Conservation (phyloP, 2,888 invertebrate species). For the Ectemnius continuus region DNA sequence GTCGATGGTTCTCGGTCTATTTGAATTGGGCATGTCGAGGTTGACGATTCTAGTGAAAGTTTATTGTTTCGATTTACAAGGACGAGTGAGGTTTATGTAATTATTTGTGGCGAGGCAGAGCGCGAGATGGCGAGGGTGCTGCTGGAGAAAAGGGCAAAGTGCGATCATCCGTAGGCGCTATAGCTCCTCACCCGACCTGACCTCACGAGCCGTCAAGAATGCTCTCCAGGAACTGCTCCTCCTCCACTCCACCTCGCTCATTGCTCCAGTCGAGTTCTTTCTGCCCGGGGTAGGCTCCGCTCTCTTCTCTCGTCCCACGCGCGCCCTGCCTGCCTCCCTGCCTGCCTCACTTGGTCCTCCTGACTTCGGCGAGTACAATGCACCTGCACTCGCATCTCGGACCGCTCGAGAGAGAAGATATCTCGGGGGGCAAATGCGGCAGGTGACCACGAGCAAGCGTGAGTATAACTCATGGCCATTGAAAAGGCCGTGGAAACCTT, state of each 20-base stretch:
- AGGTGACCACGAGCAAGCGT: conserved; percentile 57
- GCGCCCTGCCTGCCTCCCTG: background rate
- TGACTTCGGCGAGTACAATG: conserved; percentile 47
- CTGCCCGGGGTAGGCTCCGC: conserved; percentile 18
- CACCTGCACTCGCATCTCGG: conserved; percentile 54
- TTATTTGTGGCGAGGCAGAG: conserved; percentile 54
- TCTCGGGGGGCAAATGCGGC: conserved; percentile 53
- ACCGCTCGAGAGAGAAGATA: conserved; percentile 35
- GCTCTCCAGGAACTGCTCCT: conserved; percentile 22
- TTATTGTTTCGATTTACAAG: background rate
- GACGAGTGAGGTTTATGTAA: conserved; percentile 60
- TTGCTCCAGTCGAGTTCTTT: conserved; percentile 15
- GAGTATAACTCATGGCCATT: conserved; percentile 58
- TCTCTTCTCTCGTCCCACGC: conserved; percentile 28
- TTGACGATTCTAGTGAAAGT: no score
- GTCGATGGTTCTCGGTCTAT: no score
- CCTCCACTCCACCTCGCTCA: conserved; percentile 12
- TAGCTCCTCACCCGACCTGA: conserved; percentile 41
- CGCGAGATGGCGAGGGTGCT: conserved; percentile 35
- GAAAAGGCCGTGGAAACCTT: conserved; percentile 45
- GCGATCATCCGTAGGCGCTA: conserved; percentile 53
- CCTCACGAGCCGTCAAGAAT: conserved; percentile 46
- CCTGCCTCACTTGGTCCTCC: conserved; percentile 23
- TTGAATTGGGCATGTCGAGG: no score
- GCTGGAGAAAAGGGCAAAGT: conserved; percentile 38